Percentiles rank a stretch among this genome's conserved stretches.
Conservation (phyloP, 2,888 invertebrate species). For the Agrotis segetum region DNA sequence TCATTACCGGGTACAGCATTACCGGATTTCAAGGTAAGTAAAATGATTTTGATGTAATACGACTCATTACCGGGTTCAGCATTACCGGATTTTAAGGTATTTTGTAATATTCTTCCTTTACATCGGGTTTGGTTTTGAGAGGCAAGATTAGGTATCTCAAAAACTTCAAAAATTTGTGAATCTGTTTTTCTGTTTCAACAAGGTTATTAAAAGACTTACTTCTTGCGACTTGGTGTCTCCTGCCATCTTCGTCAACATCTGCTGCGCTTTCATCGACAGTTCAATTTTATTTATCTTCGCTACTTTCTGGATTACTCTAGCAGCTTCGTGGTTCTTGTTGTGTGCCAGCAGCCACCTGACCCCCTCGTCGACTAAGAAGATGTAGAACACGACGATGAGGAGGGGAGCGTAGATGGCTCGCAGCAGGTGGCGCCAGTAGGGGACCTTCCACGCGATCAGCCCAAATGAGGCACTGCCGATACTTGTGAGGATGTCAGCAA, state of each 20-base stretch:
- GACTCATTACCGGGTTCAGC: not conserved
- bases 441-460: conserved; percentile 93
- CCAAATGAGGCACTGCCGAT: conserved; percentile 93
- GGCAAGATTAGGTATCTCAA: no score
- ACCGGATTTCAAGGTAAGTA: no score
- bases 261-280: conserved; percentile 89
- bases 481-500: conserved; percentile 81
- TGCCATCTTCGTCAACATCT: conserved; percentile 82
- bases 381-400: conserved; percentile 92
- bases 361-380: conserved; percentile 94
- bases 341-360: conserved; percentile 95
- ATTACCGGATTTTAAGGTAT: no score
- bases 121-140: no score
- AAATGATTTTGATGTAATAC: not conserved
- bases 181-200: not conserved
- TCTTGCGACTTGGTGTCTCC: conserved; percentile 77
- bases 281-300: conserved; percentile 92
- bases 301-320: conserved; percentile 92
- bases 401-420: conserved; percentile 94
- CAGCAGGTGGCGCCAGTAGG: conserved; percentile 93
- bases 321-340: conserved; percentile 92
- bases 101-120: no score
- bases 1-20: no score
- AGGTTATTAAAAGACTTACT: conserved; percentile 64
- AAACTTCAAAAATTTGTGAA: not conserved